Conservation (phyloP, 2,888 invertebrate genomes). For the Epistrophe grossulariae region DNA sequence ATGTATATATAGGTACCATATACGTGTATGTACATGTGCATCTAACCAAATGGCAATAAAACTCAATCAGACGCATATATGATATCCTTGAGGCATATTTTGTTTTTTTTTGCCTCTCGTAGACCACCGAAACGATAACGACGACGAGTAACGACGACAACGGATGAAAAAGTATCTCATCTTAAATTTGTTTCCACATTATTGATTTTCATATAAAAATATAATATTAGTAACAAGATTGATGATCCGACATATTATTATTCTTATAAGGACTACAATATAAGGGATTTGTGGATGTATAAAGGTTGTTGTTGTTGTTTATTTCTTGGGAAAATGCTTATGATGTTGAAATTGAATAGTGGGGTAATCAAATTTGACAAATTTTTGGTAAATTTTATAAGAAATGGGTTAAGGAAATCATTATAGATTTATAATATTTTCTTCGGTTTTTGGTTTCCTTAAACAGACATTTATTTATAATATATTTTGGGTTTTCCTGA, state of each 20-base stretch:
- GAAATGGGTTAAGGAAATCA: background rate
- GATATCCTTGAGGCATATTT: slow-evolving; percentile 17
- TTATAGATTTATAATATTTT: slow-evolving; percentile 10
- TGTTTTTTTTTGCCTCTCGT: background rate
- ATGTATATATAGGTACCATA: background rate
- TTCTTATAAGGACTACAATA: background rate
- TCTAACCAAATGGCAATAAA: slow-evolving; percentile 21
- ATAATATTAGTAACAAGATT: slow-evolving; percentile 14
- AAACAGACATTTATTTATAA: background rate
- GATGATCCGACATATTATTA: slow-evolving; percentile 25
- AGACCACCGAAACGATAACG: background rate
- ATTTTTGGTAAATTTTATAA: background rate
- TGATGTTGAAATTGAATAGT: background rate
- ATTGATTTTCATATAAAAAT: slow-evolving; percentile 29
- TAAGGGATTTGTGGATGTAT: background rate
- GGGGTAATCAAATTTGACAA: background rate
- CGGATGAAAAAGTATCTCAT: slow-evolving; percentile 22
- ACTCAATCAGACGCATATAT: slow-evolving; percentile 6
- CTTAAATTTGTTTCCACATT: slow-evolving; percentile 27
- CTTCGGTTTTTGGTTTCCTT: background rate
- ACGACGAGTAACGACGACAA: background rate
- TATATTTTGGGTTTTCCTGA: background rate
- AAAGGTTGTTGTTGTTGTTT: background rate
- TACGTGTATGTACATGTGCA: background rate
- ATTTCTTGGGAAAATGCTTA: background rate